Evolutionary conservation across 2,113 vertebrate species (phyloP), one percentile per base, ranked within the genome.

Genomic region (Scolopax mira): DNA sequence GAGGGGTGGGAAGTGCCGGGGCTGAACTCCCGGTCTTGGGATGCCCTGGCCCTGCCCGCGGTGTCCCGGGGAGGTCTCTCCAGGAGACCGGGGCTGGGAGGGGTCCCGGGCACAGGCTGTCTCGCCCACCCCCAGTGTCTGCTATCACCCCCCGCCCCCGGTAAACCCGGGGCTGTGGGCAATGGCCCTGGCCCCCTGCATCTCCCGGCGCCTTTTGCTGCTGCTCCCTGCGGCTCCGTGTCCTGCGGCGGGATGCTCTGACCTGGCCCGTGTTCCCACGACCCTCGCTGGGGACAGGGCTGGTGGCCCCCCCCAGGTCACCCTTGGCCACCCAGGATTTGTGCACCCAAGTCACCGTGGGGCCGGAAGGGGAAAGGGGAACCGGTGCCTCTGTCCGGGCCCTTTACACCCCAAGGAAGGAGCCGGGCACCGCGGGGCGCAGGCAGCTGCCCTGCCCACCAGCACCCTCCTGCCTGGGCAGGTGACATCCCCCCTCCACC

Each of bases 271-370:
- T 31, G 58, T 23, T 27, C 67, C 60, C 41, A 3, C 11, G 4
- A 35, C 28, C 11, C 27, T 23, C 10, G 2, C n/a, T 33, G 49
- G 49, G 66, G 51, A 60, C 3, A 6, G 33, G 35, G 55, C 42
- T 79, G 48, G 24, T 35, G 51, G 14, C 17, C 52, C 28, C 16
- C 16, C 3, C 27, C 13, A 0, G 16, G 55, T 23, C 80, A 71
- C 42, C 48, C 18, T 42, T 1, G 6, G 41, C 46, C 39, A 2
- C 65, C 37, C 27, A 23, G 39, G 39, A 37, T 44, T 70, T 3
- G 9, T 3, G 4, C 3, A 1, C 52, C 44, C 3, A 1, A 46
- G 25, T 21, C 1, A 1, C 60, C 4, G 4, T 8, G 18, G 75
- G 62, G 18, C 79, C 15, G 8, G 64, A 69, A 79, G 54, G 84